These are phyloP conservation scores for Drosophila neonasuta DNA, from an alignment of 2,888 invertebrate genomes.

Conservation along the genomic window DNA sequence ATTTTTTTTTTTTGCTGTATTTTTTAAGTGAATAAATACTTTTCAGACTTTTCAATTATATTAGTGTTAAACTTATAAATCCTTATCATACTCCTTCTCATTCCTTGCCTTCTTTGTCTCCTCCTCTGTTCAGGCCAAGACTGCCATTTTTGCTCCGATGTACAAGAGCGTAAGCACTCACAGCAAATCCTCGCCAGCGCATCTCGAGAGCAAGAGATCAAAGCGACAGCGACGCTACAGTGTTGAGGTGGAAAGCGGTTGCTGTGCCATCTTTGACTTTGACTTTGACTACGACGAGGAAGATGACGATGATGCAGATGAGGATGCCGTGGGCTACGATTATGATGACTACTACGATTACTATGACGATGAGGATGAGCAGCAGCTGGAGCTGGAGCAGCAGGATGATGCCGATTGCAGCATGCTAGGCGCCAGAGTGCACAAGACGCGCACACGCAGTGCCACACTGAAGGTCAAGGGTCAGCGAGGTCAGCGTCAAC, in stretches of 20 bases:
- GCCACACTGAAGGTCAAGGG: constrained; percentile 43
- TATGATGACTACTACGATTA: constrained; percentile 71
- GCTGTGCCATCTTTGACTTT: constrained; percentile 79
- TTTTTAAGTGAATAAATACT: too few species aligned
- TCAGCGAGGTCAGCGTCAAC: constrained; percentile 53
- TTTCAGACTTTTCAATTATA: fast-evolving
- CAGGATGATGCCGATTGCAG: constrained; percentile 72
- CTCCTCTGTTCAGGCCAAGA: constrained; percentile 69
- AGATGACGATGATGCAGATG: constrained; percentile 65
- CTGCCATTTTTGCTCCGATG: constrained; percentile 72
- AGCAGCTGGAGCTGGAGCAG: constrained; percentile 53
- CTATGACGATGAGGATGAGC: constrained; percentile 68
- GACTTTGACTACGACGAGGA: constrained; percentile 71
- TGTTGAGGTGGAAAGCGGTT: constrained; percentile 63
- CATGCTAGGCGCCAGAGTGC: constrained; percentile 67
- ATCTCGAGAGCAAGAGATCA: constrained; percentile 51
- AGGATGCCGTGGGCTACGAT: constrained; percentile 58
- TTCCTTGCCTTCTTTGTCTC: too few species aligned
- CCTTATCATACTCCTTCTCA: neutral
- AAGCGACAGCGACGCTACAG: constrained; percentile 57
- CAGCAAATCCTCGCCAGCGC: constrained; percentile 46
- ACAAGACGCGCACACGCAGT: constrained; percentile 35
- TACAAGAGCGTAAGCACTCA: constrained; percentile 63
- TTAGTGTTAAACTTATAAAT: too few species aligned
- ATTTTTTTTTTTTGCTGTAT: too few species aligned